These are phyloP conservation scores for Druceiella hillmani DNA, from an alignment of 2,888 invertebrate genomes.

Conservation along the genomic window DNA sequence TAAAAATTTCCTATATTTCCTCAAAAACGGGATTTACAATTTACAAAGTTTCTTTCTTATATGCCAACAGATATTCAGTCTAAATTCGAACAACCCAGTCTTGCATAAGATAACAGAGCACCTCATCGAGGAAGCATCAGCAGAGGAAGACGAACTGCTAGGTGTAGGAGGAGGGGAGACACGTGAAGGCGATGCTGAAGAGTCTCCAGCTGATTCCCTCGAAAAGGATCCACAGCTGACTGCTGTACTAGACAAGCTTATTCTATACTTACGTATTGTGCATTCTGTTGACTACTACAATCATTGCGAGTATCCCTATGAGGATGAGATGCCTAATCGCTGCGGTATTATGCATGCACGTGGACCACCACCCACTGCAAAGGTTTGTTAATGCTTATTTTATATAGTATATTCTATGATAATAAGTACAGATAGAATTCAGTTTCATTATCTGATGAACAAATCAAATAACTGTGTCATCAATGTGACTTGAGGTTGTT, in stretches of 20 bases:
- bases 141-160: slow-evolving; percentile 93
- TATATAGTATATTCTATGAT: too few species aligned
- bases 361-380: slow-evolving; percentile 79
- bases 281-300: slow-evolving; percentile 99
- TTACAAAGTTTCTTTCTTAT: too few species aligned
- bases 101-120: slow-evolving; percentile 96
- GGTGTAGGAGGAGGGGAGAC: slow-evolving; percentile 53
- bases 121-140: slow-evolving; percentile 95
- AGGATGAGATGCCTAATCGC: slow-evolving; percentile 99
- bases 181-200: slow-evolving; percentile 33
- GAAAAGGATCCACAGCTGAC: slow-evolving; percentile 69
- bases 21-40: too few species aligned
- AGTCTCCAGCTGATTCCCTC: slow-evolving; percentile 45
- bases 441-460: too few species aligned
- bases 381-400: slow-evolving; percentile 55
- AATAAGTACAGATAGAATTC: too few species aligned
- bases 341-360: slow-evolving; percentile 98
- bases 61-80: slow-evolving; percentile 46
- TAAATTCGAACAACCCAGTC: slow-evolving; percentile 86
- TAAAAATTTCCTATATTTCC: slow-evolving; percentile 9
- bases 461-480: too few species aligned
- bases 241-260: slow-evolving; percentile 70
- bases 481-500: too few species aligned
- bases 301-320: slow-evolving; percentile 97
- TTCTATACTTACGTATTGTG: slow-evolving; percentile 91